These are phyloP conservation scores for Diploptera punctata DNA, from an alignment of 2,888 invertebrate species.

Conservation along the genomic window DNA sequence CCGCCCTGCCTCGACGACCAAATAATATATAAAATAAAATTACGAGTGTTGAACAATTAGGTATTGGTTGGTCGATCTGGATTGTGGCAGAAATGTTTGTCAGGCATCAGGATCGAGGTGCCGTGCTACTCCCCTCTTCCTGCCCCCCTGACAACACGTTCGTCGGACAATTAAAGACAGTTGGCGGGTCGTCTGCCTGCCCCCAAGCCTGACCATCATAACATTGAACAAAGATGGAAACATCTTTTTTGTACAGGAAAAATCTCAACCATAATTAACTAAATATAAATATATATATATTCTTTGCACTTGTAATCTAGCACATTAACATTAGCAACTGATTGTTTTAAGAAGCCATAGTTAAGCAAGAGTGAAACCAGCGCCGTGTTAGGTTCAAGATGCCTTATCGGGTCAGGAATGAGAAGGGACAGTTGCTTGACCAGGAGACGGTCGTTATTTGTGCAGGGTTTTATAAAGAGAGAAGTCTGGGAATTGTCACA, in stretches of 20 bases:
- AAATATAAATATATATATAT: constrained; percentile 33
- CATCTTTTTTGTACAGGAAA: constrained; percentile 31
- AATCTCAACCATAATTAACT: constrained; percentile 28
- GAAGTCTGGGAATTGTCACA: background rate
- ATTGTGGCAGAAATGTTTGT: constrained; percentile 8
- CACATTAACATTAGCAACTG: constrained; percentile 34
- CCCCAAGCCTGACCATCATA: constrained; percentile 9
- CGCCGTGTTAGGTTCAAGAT: constrained; percentile 23
- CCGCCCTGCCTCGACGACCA: constrained; percentile 11
- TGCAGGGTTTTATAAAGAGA: constrained; percentile 15
- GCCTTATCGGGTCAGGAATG: constrained; percentile 31
- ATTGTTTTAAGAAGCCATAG: constrained; percentile 23
- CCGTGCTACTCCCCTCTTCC: constrained; percentile 10
- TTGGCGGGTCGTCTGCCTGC: background rate
- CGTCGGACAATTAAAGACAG: background rate
- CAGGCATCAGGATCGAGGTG: background rate
- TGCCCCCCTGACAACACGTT: constrained; percentile 4
- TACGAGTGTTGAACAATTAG: constrained; percentile 18
- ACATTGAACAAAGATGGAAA: constrained; percentile 14
- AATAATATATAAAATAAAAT: background rate
- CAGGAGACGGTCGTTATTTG: background rate
- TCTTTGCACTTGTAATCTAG: constrained; percentile 38
- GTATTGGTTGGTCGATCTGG: constrained; percentile 27
- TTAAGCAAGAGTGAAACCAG: constrained; percentile 7
- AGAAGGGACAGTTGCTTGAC: constrained; percentile 10